phyloP scores from a whole-genome alignment of 1,140 invertebrate genomes.

The Temnothorax nylanderi region DNA sequence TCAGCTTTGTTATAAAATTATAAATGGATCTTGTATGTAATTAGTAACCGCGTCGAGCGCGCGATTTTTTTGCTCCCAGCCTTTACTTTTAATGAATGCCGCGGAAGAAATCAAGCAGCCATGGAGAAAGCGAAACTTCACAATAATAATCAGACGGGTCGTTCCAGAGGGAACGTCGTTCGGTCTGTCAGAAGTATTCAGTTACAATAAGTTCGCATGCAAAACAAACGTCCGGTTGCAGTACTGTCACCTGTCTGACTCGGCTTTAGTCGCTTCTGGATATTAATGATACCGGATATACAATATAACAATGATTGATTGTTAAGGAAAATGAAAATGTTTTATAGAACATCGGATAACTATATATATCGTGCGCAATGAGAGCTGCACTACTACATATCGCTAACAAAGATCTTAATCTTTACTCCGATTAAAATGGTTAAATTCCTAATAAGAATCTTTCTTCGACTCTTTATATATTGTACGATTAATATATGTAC shows the following conservation, averaged over 20 bases:
- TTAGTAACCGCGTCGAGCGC: neutral
- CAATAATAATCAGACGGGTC: constrained; percentile 10
- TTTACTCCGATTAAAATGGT: constrained; percentile 1
- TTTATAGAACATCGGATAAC: neutral
- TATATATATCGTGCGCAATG: constrained; percentile 2
- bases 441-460: neutral
- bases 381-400: neutral
- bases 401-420: neutral
- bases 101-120: neutral
- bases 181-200: constrained; percentile 65
- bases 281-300: constrained; percentile 64
- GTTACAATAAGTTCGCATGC: constrained; percentile 58
- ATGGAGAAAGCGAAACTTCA: neutral
- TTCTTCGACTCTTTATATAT: neutral
- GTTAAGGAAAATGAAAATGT: neutral
- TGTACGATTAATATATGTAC: neutral
- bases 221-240: constrained; percentile 52
- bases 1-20: constrained; percentile 19
- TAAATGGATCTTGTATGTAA: constrained; percentile 34
- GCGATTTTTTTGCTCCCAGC: neutral
- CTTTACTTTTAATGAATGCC: constrained; percentile 31
- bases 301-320: constrained; percentile 67
- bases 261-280: constrained; percentile 43
- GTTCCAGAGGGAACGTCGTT: constrained; percentile 44
- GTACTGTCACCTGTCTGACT: constrained; percentile 50